These are phyloP conservation scores for Thera britannica DNA, from an alignment of 2,888 invertebrate genomes.

Conservation along the genomic window DNA sequence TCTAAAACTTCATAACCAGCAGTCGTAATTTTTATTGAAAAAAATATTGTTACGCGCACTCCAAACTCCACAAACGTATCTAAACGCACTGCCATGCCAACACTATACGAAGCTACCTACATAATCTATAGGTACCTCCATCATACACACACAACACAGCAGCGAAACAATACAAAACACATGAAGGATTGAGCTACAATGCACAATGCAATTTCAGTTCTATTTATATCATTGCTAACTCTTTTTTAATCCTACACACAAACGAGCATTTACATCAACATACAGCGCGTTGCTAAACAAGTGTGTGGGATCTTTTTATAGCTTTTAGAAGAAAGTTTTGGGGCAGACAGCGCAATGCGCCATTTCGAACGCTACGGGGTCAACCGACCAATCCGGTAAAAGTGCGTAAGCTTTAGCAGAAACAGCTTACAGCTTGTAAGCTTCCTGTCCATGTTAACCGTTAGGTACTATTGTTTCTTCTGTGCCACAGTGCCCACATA, in stretches of 20 bases:
- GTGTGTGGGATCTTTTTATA: conserved; percentile 14
- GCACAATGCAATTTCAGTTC: conserved; percentile 40
- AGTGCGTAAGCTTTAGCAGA: conserved; percentile 31
- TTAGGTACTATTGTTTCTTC: neutral
- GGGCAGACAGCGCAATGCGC: conserved; percentile 51
- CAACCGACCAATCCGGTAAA: conserved; percentile 38
- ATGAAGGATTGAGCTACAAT: conserved; percentile 38
- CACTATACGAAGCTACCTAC: conserved; percentile 6
- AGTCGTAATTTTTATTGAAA: conserved; percentile 4
- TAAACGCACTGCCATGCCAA: conserved; percentile 38
- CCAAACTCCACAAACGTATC: conserved; percentile 31
- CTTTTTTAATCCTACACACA: conserved; percentile 25
- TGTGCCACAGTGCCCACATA: too few relatives aligned
- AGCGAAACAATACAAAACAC: conserved; percentile 7
- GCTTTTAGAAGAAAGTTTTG: conserved; percentile 41
- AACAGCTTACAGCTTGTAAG: neutral
- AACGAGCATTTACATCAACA: neutral
- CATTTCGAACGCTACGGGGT: conserved; percentile 27
- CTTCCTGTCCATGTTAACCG: neutral
- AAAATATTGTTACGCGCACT: conserved; percentile 41
- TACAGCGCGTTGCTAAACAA: conserved; percentile 7
- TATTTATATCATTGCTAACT: conserved; percentile 33
- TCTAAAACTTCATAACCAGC: conserved; percentile 1
- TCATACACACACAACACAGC: neutral
- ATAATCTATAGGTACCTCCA: neutral